These are phyloP conservation scores for Cryptomyrus ogoouensis DNA, from an alignment of 2,113 vertebrate genomes.

Conservation along the genomic window DNA sequence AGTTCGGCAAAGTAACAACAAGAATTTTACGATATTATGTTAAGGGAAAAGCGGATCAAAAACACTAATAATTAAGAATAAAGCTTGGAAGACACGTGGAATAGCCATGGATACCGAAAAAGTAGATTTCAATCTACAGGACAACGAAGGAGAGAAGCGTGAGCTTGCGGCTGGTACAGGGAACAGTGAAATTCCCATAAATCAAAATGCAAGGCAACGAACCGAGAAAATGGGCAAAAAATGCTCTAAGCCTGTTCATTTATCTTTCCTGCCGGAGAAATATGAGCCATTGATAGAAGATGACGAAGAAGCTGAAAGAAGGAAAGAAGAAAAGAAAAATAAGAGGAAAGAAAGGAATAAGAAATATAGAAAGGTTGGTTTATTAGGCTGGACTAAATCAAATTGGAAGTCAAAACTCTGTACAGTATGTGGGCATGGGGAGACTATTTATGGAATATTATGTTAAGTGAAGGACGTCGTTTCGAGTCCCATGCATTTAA, in stretches of 20 bases:
- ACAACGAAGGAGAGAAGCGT: background rate
- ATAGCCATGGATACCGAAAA: background rate
- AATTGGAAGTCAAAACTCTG: background rate
- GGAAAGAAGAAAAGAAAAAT: constrained; percentile 25
- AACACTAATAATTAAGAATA: constrained; percentile 1
- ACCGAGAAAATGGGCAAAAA: constrained; percentile 31
- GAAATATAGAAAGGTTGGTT: constrained; percentile 57
- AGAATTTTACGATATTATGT: constrained; percentile 24
- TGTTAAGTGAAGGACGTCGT: background rate
- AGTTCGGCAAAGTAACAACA: background rate
- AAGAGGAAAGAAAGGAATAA: constrained; percentile 44
- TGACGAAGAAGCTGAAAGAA: constrained; percentile 33
- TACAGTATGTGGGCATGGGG: background rate
- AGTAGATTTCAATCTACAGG: background rate
- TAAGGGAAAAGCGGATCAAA: constrained; percentile 11
- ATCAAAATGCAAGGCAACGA: background rate
- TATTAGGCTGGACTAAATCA: background rate
- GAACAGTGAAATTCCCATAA: background rate
- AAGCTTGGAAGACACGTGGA: constrained; percentile 10
- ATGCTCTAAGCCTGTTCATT: constrained; percentile 54
- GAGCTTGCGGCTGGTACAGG: background rate
- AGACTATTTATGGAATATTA: background rate
- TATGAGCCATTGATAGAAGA: constrained; percentile 60
- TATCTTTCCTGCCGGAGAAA: constrained; percentile 55
- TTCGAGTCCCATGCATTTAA: background rate